Evolutionary conservation across 1,140 invertebrate species (phyloP).

Genomic region (Saccostrea cuccullata): DNA sequence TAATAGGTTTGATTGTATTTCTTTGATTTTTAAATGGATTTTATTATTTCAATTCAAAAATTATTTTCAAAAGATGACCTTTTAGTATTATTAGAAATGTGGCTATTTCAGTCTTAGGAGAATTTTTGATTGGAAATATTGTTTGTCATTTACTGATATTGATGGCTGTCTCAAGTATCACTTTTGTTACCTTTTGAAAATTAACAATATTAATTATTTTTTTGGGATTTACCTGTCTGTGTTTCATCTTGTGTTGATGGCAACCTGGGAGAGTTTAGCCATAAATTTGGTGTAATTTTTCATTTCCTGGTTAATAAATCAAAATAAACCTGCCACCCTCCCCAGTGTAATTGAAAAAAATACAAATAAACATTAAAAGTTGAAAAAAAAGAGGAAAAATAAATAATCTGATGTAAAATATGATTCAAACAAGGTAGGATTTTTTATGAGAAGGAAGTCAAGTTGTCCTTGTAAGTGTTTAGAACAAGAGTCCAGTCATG

Average conservation of each 20-base stretch:
- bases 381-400: no score
- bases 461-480: background rate
- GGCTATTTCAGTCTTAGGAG: no score
- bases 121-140: no score
- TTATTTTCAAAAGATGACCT: no score
- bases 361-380: background rate
- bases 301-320: background rate
- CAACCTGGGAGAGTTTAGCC: background rate
- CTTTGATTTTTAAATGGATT: no score
- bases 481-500: constrained; percentile 4
- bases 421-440: background rate
- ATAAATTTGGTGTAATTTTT: background rate
- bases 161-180: background rate
- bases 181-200: background rate
- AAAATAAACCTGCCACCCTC: constrained; percentile 1
- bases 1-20: no score
- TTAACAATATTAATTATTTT: background rate
- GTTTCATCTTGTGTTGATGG: background rate
- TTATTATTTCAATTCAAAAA: no score
- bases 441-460: background rate
- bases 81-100: no score
- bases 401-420: background rate
- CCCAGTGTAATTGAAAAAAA: background rate
- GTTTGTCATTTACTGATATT: constrained; percentile 1
- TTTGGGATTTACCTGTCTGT: background rate